These are phyloP conservation scores for Netelia inedita DNA, from an alignment of 2,888 invertebrate species.

Conservation along the genomic window DNA sequence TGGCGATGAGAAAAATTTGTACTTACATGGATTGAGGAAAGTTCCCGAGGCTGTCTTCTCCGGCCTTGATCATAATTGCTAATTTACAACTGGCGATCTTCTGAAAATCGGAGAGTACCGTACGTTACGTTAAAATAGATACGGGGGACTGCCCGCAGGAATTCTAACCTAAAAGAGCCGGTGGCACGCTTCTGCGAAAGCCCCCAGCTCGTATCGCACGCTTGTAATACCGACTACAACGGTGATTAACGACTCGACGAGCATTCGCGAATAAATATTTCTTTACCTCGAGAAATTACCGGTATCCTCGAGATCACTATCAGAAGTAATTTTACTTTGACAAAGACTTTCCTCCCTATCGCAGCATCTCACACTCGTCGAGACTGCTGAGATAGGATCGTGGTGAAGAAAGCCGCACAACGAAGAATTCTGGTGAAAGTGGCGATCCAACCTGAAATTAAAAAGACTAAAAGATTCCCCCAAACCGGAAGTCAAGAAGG, in stretches of 20 bases:
- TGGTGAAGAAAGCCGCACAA: neutral
- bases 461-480: slow-evolving; percentile 3
- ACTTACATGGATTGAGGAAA: slow-evolving; percentile 78
- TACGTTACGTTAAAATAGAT: slow-evolving; percentile 33
- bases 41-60: slow-evolving; percentile 74
- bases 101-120: slow-evolving; percentile 47
- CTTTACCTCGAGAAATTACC: slow-evolving; percentile 52
- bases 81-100: slow-evolving; percentile 35
- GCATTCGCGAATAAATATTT: slow-evolving; percentile 28
- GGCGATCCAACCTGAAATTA: neutral
- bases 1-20: slow-evolving; percentile 14
- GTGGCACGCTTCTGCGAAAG: slow-evolving; percentile 68
- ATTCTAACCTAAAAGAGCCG: slow-evolving; percentile 72
- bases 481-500: slow-evolving; percentile 1
- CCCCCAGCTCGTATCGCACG: slow-evolving; percentile 38
- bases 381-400: neutral
- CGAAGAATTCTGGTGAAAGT: no score
- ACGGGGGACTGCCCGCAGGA: slow-evolving; percentile 10
- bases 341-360: neutral
- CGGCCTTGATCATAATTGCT: slow-evolving; percentile 76
- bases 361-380: neutral
- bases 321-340: slow-evolving; percentile 1
- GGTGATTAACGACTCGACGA: neutral
- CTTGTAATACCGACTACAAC: slow-evolving; percentile 30
- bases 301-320: slow-evolving; percentile 23